Evolutionary conservation across 2,888 invertebrate genomes (phyloP).

Genomic region (Caenorhabditis panamensis): DNA sequence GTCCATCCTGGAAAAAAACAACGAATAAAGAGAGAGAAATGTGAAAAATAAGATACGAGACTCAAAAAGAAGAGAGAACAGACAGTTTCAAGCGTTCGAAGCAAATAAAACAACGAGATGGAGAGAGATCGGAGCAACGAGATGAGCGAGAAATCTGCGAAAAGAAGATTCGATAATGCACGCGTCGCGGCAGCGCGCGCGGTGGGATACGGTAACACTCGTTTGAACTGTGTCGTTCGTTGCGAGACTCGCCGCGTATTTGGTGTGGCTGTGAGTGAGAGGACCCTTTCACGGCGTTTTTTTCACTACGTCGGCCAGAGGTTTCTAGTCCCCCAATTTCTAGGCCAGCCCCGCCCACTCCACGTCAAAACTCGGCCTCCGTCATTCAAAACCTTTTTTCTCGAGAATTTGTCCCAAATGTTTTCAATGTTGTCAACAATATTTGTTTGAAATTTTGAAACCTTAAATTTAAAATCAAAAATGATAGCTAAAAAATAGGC

Average conservation of each 20-base stretch:
- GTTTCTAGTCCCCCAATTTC: no score
- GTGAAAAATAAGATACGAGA: background rate
- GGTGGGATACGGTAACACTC: slow-evolving; percentile 52
- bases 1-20: slow-evolving; percentile 61
- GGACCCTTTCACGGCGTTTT: no score
- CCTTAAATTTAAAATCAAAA: no score
- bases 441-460: no score
- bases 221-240: slow-evolving; percentile 31
- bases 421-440: no score
- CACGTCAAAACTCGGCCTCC: no score
- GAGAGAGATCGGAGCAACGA: background rate
- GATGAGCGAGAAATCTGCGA: slow-evolving; percentile 5
- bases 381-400: no score
- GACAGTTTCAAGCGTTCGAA: background rate
- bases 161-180: slow-evolving; percentile 16
- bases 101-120: background rate
- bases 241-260: background rate
- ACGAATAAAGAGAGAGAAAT: background rate
- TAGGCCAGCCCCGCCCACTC: no score
- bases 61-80: background rate
- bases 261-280: no score
- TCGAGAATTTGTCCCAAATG: no score
- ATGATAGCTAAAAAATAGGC: no score
- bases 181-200: slow-evolving; percentile 34
- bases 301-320: no score